Conservation (phyloP, 2,113 vertebrate genomes). For the Cyanoderma ruficeps region DNA sequence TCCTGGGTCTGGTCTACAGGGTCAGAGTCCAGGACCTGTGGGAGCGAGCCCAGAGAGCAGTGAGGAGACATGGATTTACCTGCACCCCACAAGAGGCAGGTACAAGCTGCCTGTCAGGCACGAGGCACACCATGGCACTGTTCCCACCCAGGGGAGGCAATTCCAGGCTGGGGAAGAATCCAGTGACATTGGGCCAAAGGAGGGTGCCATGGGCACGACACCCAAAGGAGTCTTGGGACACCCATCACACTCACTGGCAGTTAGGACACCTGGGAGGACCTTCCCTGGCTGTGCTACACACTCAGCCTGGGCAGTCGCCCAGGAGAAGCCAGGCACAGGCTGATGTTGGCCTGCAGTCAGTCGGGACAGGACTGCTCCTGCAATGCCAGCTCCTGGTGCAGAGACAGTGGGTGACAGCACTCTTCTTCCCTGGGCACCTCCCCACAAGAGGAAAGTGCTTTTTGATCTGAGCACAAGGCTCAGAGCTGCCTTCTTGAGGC, state of each 20-base stretch:
- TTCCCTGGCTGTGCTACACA: not conserved
- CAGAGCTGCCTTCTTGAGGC: not conserved
- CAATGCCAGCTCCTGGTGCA: not conserved
- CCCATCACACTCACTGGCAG: not conserved
- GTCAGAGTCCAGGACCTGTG: slow-evolving; percentile 92
- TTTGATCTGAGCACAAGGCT: not conserved
- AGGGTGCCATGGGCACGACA: not conserved
- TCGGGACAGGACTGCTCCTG: not conserved
- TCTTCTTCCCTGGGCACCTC: not conserved
- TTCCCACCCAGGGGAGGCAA: not conserved
- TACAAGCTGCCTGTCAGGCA: not conserved
- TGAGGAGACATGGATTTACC: not conserved
- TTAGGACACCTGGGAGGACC: not conserved
- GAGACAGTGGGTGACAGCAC: not conserved
- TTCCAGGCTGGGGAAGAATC: not conserved
- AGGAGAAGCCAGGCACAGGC: not conserved
- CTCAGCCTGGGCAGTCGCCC: not conserved
- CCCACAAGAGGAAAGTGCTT: not conserved
- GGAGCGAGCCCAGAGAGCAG: not conserved
- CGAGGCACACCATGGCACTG: not conserved
- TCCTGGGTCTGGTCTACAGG: slow-evolving; percentile 89
- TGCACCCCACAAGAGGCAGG: not conserved
- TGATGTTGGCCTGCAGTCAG: not conserved
- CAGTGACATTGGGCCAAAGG: not conserved
- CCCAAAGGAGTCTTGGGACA: not conserved